Conservation (phyloP, 2,113 vertebrate genomes). For the Notechis scutatus region DNA sequence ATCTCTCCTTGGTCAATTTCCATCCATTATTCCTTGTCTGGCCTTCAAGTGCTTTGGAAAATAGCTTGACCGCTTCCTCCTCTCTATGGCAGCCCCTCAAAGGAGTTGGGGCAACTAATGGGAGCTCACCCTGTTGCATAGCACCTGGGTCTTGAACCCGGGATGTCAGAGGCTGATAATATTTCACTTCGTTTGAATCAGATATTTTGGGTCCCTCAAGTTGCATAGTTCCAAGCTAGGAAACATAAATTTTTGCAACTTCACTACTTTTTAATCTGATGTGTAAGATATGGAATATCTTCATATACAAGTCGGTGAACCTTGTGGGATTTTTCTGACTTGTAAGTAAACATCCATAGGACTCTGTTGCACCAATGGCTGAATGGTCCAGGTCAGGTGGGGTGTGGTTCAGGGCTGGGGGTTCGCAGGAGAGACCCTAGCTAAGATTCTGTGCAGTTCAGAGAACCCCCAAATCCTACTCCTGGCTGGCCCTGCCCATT, state of each 20-base stretch:
- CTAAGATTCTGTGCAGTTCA: no score
- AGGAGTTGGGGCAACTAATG: neutral
- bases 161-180: neutral
- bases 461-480: no score
- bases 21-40: no score
- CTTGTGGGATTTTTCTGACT: neutral
- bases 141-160: neutral
- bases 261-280: neutral
- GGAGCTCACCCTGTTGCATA: neutral
- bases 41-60: no score
- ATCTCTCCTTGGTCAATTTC: no score
- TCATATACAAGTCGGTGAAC: neutral
- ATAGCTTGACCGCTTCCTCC: no score
- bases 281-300: neutral
- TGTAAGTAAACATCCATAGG: neutral
- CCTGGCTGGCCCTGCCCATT: no score
- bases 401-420: no score
- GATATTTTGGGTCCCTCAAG: neutral
- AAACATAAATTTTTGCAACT: neutral
- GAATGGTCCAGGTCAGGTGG: neutral
- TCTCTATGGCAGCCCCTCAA: no score
- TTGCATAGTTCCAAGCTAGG: neutral
- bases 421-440: no score
- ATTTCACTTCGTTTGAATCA: neutral
- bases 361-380: neutral